Conservation (phyloP, 2,113 vertebrate species). For the Zosterops lateralis region DNA sequence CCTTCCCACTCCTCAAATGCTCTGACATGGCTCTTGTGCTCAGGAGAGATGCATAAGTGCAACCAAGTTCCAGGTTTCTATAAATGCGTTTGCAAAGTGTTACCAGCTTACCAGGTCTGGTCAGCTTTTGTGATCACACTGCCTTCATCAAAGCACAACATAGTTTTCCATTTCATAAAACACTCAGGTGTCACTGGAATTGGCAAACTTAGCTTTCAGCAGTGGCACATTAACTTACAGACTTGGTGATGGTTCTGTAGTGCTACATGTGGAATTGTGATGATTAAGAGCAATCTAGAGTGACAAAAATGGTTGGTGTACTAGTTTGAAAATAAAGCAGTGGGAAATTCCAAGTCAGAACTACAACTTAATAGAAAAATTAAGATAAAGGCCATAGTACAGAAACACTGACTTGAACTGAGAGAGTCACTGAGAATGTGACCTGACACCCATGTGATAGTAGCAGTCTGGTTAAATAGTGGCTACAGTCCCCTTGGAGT, state of each 20-base stretch:
- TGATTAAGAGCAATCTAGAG: not conserved
- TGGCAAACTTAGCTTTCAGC: not conserved
- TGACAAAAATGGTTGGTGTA: not conserved
- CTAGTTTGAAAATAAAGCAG: rapidly evolving
- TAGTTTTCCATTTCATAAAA: not conserved
- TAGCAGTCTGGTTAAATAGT: not conserved
- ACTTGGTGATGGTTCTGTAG: not conserved
- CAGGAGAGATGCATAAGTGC: not conserved
- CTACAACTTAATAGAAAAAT: not conserved
- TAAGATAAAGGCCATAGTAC: not conserved
- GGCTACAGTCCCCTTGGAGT: not conserved
- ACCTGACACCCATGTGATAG: not conserved
- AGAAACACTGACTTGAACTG: not conserved
- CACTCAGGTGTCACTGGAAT: not conserved
- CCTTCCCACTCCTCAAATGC: not conserved
- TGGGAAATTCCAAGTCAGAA: not conserved
- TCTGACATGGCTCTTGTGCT: not conserved
- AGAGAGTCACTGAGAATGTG: too few species aligned
- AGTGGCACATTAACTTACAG: not conserved
- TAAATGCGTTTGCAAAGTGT: rapidly evolving
- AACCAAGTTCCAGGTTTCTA: not conserved
- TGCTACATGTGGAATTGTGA: not conserved
- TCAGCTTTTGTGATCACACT: not conserved
- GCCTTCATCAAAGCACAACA: not conserved
- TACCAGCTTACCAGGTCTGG: not conserved